phyloP scores from a whole-genome alignment of 2,797 vertebrate genomes.

The Margarornis squamiger region DNA sequence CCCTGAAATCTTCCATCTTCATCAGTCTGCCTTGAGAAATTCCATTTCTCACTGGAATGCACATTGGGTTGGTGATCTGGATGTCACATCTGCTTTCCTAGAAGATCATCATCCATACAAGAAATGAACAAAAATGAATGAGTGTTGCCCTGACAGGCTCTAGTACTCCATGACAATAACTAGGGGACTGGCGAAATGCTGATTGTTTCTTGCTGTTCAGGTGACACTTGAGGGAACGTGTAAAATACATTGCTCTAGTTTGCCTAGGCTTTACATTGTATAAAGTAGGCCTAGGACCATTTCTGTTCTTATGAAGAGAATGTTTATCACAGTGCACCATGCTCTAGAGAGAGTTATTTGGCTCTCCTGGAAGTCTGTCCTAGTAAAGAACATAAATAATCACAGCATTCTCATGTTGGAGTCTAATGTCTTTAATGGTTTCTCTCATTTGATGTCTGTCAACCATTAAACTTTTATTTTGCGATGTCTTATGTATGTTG shows the following conservation, averaged over 20 bases:
- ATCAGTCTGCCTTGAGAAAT: neutral
- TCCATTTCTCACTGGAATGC: neutral
- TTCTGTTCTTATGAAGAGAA: neutral
- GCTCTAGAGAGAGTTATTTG: neutral
- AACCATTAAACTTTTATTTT: neutral
- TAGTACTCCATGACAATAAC: neutral
- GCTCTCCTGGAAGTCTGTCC: neutral
- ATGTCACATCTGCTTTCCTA: neutral
- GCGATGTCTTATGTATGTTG: neutral
- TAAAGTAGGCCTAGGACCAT: neutral
- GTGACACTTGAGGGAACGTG: neutral
- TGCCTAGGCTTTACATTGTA: neutral
- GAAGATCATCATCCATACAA: neutral
- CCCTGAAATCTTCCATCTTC: neutral
- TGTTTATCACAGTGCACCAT: fast-evolving
- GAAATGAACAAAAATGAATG: neutral
- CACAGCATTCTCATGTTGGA: neutral
- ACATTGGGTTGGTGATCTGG: neutral
- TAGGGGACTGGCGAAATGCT: neutral
- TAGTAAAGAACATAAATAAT: neutral
- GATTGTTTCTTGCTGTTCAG: neutral
- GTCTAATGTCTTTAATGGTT: neutral
- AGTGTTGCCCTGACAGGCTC: neutral
- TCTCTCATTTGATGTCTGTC: neutral
- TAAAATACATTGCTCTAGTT: neutral